Percentiles rank a stretch among this genome's conserved stretches.
Conservation (phyloP, 2,113 vertebrate species). For the Stegostoma tigrinum region DNA sequence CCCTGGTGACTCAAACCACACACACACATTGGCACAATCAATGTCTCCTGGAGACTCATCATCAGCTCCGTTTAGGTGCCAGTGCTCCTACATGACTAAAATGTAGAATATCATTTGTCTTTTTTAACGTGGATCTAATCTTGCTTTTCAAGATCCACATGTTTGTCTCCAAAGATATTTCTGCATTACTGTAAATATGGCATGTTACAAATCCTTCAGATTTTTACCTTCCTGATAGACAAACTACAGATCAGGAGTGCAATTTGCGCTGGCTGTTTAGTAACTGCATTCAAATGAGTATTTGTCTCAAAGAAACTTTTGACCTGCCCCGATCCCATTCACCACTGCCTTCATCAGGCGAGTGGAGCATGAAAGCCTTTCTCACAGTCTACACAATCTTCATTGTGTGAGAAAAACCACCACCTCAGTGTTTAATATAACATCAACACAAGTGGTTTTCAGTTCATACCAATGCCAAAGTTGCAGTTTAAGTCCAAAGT, state of each 20-base stretch:
- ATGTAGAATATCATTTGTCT: neutral
- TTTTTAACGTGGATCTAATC: neutral
- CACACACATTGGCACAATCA: neutral
- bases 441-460: neutral
- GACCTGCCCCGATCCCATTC: neutral
- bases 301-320: neutral
- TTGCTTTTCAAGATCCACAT: neutral
- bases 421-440: neutral
- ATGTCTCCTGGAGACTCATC: neutral
- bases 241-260: neutral
- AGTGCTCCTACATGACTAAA: neutral
- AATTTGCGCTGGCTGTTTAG: neutral
- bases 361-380: neutral
- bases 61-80: neutral
- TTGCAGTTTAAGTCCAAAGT: neutral
- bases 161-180: neutral
- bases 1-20: too few species aligned
- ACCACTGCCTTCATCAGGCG: neutral
- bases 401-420: neutral
- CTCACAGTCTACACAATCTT: neutral
- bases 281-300: neutral
- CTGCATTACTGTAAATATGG: neutral
- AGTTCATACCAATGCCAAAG: neutral
- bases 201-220: neutral
- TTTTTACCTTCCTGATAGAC: neutral